A percentile compares a stretch with the other conserved stretches of the same genome.
Evolutionary conservation across 2,113 vertebrate genomes (phyloP).

Genomic region (Chaenogobius annularis): DNA sequence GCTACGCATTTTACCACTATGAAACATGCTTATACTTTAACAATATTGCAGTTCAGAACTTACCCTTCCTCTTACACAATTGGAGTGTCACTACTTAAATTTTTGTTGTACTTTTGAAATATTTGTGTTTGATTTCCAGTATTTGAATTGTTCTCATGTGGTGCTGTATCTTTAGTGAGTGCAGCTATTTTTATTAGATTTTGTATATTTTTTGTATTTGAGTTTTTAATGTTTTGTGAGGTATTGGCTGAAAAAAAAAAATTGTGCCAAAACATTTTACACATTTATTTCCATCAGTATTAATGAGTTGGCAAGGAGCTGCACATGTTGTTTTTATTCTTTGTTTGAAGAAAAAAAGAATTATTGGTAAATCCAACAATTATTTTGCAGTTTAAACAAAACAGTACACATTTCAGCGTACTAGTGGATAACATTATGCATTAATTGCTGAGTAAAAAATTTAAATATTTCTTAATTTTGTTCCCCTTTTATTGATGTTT

Average conservation of each 20-base stretch:
- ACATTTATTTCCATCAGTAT: conserved; percentile 43
- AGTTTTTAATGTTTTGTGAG: conserved; percentile 44
- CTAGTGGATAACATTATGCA: conserved; percentile 8
- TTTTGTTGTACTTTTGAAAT: conserved; percentile 28
- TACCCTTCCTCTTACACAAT: conserved; percentile 22
- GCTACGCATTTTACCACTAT: conserved; percentile 66
- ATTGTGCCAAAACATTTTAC: conserved; percentile 51
- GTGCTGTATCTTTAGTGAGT: conserved; percentile 69
- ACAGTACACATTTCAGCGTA: neutral
- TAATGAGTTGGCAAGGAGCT: conserved; percentile 9
- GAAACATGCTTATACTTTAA: conserved; percentile 36
- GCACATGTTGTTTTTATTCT: neutral
- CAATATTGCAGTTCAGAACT: conserved; percentile 23
- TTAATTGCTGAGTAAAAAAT: conserved; percentile 12
- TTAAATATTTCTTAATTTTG: conserved; percentile 44
- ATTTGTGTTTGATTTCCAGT: conserved; percentile 40
- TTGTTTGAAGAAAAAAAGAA: neutral
- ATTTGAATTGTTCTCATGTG: conserved; percentile 48
- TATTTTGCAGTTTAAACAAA: neutral
- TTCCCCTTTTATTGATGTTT: conserved; percentile 53
- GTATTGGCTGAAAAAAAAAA: conserved; percentile 13
- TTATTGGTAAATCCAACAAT: neutral
- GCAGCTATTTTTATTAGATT: conserved; percentile 62
- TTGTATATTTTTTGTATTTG: conserved; percentile 27
- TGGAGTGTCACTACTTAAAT: conserved; percentile 40